A percentile compares a stretch with the other conserved stretches of the same genome.
Evolutionary conservation across 1,140 invertebrate species (phyloP).

Genomic region (Drosophila nigromelanica): DNA sequence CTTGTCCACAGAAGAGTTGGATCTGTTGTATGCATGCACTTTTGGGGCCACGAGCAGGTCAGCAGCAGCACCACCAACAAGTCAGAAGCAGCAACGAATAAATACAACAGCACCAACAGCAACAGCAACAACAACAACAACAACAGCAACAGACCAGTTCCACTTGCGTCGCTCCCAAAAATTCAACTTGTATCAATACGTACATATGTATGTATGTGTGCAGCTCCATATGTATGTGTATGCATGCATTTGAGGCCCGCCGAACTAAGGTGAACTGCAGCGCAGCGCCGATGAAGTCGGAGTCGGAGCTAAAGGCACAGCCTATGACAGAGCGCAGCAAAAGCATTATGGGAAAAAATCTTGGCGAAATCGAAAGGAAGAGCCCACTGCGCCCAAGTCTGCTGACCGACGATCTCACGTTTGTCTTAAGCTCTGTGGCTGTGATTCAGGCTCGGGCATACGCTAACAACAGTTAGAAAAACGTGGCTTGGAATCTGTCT

Average conservation of each 20-base stretch:
- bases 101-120: conserved; percentile 27
- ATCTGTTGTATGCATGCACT: conserved; percentile 69
- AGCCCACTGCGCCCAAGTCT: conserved; percentile 74
- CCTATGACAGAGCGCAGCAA: conserved; percentile 40
- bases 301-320: conserved; percentile 18
- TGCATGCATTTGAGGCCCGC: conserved; percentile 9
- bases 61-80: conserved; percentile 57
- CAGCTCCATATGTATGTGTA: conserved; percentile 1
- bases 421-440: conserved; percentile 43
- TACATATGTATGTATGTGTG: conserved; percentile 15
- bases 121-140: conserved; percentile 30
- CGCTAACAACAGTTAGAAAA: conserved; percentile 82
- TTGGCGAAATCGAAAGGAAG: conserved; percentile 80
- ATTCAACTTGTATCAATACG: conserved; percentile 74
- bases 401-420: conserved; percentile 65
- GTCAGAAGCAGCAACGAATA: conserved; percentile 43
- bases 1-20: conserved; percentile 35
- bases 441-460: conserved; percentile 44
- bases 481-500: conserved; percentile 83
- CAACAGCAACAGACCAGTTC: conserved; percentile 66
- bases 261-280: conserved; percentile 8
- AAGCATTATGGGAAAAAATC: conserved; percentile 77
- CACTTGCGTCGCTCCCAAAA: conserved; percentile 82
- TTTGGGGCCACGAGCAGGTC: conserved; percentile 80
- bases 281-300: no score